These are phyloP conservation scores for Pao palembangensis DNA, from an alignment of 2,113 vertebrate genomes.

Conservation along the genomic window DNA sequence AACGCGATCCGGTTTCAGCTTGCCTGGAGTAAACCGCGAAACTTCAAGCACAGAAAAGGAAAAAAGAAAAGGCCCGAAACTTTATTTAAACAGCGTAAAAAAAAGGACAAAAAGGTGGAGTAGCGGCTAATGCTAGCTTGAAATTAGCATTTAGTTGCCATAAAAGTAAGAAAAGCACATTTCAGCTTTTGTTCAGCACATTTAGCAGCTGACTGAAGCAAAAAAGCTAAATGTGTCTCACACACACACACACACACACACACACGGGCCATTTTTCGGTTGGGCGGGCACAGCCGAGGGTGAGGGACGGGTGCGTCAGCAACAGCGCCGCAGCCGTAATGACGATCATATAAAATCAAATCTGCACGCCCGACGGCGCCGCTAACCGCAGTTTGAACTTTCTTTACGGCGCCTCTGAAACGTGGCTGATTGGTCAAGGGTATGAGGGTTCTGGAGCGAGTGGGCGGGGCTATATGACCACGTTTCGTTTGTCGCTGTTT, in stretches of 20 bases:
- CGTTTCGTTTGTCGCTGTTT: too few species aligned
- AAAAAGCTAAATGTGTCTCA: neutral
- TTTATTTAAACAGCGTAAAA: neutral
- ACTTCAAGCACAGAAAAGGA: too few species aligned
- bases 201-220: too few species aligned
- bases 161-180: too few species aligned
- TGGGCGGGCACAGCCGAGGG: slow-evolving; percentile 26
- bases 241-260: slow-evolving; percentile 13
- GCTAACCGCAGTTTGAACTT: too few species aligned
- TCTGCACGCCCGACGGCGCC: too few species aligned
- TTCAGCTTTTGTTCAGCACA: too few species aligned
- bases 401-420: too few species aligned
- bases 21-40: too few species aligned
- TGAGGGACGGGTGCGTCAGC: slow-evolving; percentile 35
- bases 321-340: slow-evolving; percentile 28
- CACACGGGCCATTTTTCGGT: slow-evolving; percentile 34
- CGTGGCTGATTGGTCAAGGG: slow-evolving; percentile 41
- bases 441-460: neutral
- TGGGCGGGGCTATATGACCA: neutral
- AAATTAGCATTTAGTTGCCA: too few species aligned
- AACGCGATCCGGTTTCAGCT: neutral
- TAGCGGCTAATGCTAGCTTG: too few species aligned
- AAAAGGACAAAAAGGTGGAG: neutral
- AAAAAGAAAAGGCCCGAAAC: neutral
- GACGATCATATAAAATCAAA: neutral